Evolutionary conservation across 2,888 invertebrate species (phyloP).

Genomic region (Linnaemya vulpina): DNA sequence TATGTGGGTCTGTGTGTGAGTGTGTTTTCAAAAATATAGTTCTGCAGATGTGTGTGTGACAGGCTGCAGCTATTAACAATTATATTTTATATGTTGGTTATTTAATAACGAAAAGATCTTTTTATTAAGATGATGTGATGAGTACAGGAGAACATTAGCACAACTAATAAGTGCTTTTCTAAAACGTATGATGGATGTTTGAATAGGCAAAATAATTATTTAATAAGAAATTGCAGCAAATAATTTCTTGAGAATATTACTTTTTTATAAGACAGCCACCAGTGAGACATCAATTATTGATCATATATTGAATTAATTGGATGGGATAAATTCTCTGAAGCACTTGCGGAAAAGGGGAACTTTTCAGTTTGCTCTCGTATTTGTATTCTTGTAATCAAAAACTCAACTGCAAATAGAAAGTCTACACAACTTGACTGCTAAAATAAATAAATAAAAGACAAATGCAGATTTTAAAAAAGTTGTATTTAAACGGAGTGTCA

Average conservation of each 20-base stretch:
- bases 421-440: conserved; percentile 1
- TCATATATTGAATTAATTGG: too few species aligned
- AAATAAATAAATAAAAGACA: not conserved
- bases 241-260: not conserved
- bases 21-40: not conserved
- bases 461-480: not conserved
- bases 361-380: not conserved
- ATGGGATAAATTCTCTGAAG: not conserved
- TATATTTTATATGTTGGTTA: conserved; percentile 52
- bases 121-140: conserved; percentile 52
- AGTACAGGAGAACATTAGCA: conserved; percentile 6
- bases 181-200: not conserved
- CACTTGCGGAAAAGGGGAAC: not conserved
- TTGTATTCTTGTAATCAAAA: not conserved
- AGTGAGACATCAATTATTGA: too few species aligned
- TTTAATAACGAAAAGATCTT: conserved; percentile 41
- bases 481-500: conserved; percentile 35
- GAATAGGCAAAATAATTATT: not conserved
- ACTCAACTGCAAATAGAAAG: not conserved
- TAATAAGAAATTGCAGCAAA: not conserved
- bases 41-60: not conserved
- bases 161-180: not conserved
- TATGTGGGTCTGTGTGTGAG: not conserved
- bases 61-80: conserved; percentile 47
- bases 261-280: not conserved